Percentiles rank a stretch among this genome's conserved stretches.
Conservation (phyloP, 2,113 vertebrate genomes). For the Arenaria interpres region DNA sequence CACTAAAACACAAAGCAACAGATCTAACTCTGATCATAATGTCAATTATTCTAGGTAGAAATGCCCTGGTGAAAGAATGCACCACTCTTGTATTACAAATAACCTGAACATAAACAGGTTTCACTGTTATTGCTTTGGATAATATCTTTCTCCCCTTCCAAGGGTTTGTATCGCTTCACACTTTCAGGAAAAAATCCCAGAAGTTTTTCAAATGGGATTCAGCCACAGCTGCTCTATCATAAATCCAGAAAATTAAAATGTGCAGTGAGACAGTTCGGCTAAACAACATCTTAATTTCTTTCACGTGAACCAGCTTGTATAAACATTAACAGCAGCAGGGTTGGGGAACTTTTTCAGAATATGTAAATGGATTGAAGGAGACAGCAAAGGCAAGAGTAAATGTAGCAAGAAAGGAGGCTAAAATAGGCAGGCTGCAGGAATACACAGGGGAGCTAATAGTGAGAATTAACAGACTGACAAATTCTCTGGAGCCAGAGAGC, state of each 20-base stretch:
- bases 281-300: slow-evolving; percentile 35
- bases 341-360: background rate
- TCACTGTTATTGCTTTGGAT: background rate
- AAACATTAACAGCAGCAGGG: slow-evolving; percentile 3
- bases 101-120: background rate
- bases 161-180: slow-evolving; percentile 25
- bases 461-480: background rate
- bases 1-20: background rate
- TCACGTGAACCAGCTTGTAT: slow-evolving; percentile 42
- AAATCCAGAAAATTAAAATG: slow-evolving; percentile 34
- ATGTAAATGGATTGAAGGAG: background rate
- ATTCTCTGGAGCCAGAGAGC: background rate
- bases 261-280: slow-evolving; percentile 19
- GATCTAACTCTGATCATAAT: background rate
- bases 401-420: background rate
- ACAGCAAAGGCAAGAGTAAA: background rate
- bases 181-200: background rate
- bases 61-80: background rate
- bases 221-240: slow-evolving; percentile 37
- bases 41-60: background rate
- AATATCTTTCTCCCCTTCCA: background rate
- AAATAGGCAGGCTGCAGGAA: background rate
- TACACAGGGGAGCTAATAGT: background rate
- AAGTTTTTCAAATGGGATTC: slow-evolving; percentile 44
- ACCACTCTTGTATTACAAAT: background rate